These are phyloP conservation scores for Rhabdomys pumilio DNA, from an alignment of 2,797 vertebrate species.

Conservation along the genomic window DNA sequence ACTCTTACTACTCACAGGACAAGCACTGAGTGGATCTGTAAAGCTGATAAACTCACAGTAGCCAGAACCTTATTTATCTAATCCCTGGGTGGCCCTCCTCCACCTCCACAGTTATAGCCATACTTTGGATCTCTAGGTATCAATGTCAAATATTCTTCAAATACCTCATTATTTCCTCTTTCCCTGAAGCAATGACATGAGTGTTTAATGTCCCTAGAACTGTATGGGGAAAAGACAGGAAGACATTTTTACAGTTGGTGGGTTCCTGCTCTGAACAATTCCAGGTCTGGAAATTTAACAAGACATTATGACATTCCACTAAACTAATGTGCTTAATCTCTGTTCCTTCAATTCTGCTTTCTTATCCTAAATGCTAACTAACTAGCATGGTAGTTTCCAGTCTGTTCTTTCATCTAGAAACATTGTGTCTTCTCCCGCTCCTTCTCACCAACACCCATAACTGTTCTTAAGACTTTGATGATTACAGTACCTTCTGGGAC, in stretches of 20 bases:
- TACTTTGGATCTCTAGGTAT: background rate
- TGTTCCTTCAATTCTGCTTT: background rate
- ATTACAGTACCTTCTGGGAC: background rate
- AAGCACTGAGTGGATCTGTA: no score
- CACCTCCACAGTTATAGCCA: background rate
- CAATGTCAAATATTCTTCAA: background rate
- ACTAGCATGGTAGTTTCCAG: background rate
- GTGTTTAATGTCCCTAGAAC: background rate
- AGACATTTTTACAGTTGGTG: background rate
- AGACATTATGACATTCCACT: background rate
- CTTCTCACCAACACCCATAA: background rate
- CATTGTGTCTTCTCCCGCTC: background rate
- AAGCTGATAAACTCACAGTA: background rate
- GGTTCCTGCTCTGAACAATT: background rate
- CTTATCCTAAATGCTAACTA: background rate
- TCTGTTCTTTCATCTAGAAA: background rate
- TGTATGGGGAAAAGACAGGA: background rate
- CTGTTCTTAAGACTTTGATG: background rate
- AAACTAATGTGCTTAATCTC: background rate
- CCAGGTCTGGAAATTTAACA: background rate
- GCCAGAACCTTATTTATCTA: background rate
- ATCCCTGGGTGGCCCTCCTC: background rate
- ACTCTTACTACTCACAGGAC: background rate
- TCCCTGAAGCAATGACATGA: background rate
- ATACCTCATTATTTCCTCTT: background rate